These are phyloP conservation scores for Lordiphosa fenestrarum DNA, from an alignment of 2,888 invertebrate species.

Conservation along the genomic window DNA sequence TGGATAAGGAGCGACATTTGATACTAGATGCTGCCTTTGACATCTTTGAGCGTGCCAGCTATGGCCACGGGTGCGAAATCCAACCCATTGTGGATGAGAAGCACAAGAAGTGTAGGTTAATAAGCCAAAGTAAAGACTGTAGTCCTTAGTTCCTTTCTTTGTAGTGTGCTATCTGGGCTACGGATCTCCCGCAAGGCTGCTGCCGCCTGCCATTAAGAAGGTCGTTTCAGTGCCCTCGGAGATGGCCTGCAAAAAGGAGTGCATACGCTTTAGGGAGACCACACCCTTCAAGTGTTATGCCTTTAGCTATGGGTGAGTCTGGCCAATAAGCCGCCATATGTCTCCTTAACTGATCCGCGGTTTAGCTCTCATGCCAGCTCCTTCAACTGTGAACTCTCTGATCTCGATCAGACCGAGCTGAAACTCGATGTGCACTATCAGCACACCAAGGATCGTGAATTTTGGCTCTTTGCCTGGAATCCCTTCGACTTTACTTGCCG, in stretches of 20 bases:
- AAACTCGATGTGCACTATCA: conserved; percentile 87
- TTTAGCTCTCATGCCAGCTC: conserved; percentile 76
- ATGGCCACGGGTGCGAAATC: conserved; percentile 90
- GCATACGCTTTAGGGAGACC: conserved; percentile 82
- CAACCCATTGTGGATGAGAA: conserved; percentile 82
- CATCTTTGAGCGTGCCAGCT: conserved; percentile 90
- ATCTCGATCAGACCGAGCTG: conserved; percentile 88
- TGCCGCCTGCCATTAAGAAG: conserved; percentile 84
- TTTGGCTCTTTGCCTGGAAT: conserved; percentile 90
- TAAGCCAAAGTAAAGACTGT: too few relatives aligned
- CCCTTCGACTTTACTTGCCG: conserved; percentile 87
- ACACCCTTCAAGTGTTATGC: conserved; percentile 87
- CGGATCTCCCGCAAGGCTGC: conserved; percentile 87
- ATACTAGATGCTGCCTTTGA: conserved; percentile 86
- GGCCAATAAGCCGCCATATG: background rate
- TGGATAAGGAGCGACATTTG: conserved; percentile 83
- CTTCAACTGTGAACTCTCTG: conserved; percentile 88
- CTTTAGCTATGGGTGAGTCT: conserved; percentile 85
- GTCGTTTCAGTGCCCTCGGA: conserved; percentile 85
- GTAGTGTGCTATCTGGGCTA: conserved; percentile 90
- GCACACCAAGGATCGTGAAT: conserved; percentile 83
- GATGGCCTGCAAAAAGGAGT: conserved; percentile 86
- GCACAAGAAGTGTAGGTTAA: conserved; percentile 79
- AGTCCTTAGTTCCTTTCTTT: conserved; percentile 34
- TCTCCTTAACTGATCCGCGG: too few relatives aligned